A percentile compares a stretch with the other conserved stretches of the same genome.
Evolutionary conservation across 2,888 invertebrate species (phyloP).

Genomic region (Limenitis camilla): DNA sequence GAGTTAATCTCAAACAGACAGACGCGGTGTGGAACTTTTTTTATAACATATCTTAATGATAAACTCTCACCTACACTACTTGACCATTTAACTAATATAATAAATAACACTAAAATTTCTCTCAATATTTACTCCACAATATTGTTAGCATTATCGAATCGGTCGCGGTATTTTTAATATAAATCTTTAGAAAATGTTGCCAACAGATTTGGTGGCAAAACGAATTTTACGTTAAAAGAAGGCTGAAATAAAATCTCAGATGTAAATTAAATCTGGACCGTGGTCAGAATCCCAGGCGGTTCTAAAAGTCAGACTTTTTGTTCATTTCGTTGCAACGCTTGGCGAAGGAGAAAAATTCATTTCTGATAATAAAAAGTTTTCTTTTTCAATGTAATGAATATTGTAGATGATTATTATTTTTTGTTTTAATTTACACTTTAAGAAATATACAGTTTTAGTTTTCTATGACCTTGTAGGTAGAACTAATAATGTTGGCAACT

Average conservation of each 20-base stretch:
- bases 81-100: too few species aligned
- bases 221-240: slow-evolving; percentile 20
- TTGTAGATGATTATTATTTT: neutral
- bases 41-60: too few species aligned
- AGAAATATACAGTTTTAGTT: too few species aligned
- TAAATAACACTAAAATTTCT: neutral
- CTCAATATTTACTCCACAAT: neutral
- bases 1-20: too few species aligned
- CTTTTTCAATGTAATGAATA: neutral
- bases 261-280: slow-evolving; percentile 42
- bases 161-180: too few species aligned
- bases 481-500: too few species aligned
- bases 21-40: too few species aligned
- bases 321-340: slow-evolving; percentile 23
- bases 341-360: slow-evolving; percentile 9
- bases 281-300: slow-evolving; percentile 34
- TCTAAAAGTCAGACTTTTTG: slow-evolving; percentile 27
- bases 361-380: neutral
- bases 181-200: too few species aligned
- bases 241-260: slow-evolving; percentile 24
- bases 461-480: too few species aligned
- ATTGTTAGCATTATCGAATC: too few species aligned
- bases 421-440: too few species aligned
- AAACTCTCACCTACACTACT: too few species aligned
- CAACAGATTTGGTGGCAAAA: slow-evolving; percentile 16